These are phyloP conservation scores for Acanthococcus lagerstroemiae DNA, from an alignment of 2,888 invertebrate species.

Conservation along the genomic window DNA sequence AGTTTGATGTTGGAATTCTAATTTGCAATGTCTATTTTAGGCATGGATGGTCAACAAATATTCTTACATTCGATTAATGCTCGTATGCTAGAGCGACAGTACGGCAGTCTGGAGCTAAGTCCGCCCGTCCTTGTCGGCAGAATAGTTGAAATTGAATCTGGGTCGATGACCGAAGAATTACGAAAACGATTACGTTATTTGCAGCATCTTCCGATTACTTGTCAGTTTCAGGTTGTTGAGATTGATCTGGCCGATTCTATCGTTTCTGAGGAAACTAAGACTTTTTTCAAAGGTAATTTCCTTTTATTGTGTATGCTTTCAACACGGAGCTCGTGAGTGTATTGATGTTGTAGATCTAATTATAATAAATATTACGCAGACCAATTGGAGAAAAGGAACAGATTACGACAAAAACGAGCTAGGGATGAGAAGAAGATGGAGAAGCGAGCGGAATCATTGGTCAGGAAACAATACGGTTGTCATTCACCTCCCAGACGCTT, in stretches of 20 bases:
- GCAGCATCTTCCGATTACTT: slow-evolving; percentile 79
- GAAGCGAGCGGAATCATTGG: slow-evolving; percentile 7
- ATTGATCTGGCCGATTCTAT: slow-evolving; percentile 52
- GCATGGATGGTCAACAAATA: slow-evolving; percentile 82
- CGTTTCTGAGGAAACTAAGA: slow-evolving; percentile 3
- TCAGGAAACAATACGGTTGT: slow-evolving; percentile 5
- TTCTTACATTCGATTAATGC: slow-evolving; percentile 85
- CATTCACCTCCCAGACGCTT: slow-evolving; percentile 18
- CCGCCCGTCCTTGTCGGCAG: slow-evolving; percentile 63
- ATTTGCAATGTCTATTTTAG: too few species aligned
- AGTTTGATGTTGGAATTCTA: too few species aligned
- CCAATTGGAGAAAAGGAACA: slow-evolving; percentile 4
- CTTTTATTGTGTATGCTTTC: too few species aligned
- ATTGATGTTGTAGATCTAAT: too few species aligned
- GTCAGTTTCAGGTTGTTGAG: slow-evolving; percentile 83
- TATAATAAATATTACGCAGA: slow-evolving; percentile 5
- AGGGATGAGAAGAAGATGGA: slow-evolving; percentile 21
- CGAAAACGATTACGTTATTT: slow-evolving; percentile 64
- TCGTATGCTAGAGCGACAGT: slow-evolving; percentile 75
- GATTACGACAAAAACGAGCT: slow-evolving; percentile 13
- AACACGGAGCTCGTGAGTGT: too few species aligned
- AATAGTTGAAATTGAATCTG: slow-evolving; percentile 77
- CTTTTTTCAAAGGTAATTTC: slow-evolving; percentile 23
- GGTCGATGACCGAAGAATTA: slow-evolving; percentile 73
- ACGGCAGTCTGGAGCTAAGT: slow-evolving; percentile 68